Evolutionary conservation across 2,888 invertebrate species (phyloP).

Genomic region (Charanyca ferruginea): DNA sequence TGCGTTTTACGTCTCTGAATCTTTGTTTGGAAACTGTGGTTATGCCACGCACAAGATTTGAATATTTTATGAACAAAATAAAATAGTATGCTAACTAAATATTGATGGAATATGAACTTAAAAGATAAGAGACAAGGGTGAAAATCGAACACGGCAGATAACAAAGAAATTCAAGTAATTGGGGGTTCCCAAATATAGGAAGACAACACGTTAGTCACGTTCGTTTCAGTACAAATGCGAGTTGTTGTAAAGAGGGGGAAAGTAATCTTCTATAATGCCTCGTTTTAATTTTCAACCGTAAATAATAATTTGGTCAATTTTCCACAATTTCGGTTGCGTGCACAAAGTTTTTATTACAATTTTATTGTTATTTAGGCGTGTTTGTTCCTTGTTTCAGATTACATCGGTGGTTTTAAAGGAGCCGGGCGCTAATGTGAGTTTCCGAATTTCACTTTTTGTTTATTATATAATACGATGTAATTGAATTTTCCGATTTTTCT

Average conservation of each 20-base stretch:
- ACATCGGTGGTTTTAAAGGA: constrained; percentile 89
- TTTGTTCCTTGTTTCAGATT: constrained; percentile 91
- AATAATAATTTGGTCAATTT: constrained; percentile 91
- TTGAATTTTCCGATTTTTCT: constrained; percentile 79
- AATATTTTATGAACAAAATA: constrained; percentile 38
- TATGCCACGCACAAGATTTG: constrained; percentile 28
- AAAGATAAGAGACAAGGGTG: constrained; percentile 36
- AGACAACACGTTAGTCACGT: constrained; percentile 73
- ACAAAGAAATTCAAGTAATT: constrained; percentile 59
- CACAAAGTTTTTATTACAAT: constrained; percentile 90
- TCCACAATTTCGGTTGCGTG: constrained; percentile 90
- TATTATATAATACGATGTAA: constrained; percentile 81
- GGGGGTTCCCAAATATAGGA: constrained; percentile 58
- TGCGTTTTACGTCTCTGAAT: constrained; percentile 24
- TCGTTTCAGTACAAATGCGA: constrained; percentile 71
- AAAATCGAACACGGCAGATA: constrained; percentile 49
- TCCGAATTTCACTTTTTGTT: constrained; percentile 85
- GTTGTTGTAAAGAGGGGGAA: constrained; percentile 83
- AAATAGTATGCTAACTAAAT: constrained; percentile 21
- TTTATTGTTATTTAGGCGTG: constrained; percentile 91
- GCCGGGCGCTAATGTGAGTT: constrained; percentile 90
- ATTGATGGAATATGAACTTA: constrained; percentile 45
- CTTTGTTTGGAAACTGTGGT: constrained; percentile 31
- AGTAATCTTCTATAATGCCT: constrained; percentile 86
- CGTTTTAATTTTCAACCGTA: constrained; percentile 89